Conservation (phyloP, 2,797 vertebrate genomes). For the Anabas testudineus region DNA sequence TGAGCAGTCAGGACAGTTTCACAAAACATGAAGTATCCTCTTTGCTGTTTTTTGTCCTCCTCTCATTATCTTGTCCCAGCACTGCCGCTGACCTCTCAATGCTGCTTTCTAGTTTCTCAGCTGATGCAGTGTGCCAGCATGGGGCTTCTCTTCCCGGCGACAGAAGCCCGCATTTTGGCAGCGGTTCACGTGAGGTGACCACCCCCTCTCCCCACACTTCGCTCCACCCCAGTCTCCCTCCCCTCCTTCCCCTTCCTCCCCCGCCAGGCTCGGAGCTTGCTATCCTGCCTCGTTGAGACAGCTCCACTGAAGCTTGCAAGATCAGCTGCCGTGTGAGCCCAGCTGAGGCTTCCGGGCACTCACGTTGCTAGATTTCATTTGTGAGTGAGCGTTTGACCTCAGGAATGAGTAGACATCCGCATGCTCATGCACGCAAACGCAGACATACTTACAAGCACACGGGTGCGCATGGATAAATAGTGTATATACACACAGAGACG, state of each 20-base stretch:
- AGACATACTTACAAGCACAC: constrained; percentile 38
- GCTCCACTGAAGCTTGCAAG: constrained; percentile 86
- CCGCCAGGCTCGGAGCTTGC: constrained; percentile 72
- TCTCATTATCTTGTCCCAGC: constrained; percentile 43
- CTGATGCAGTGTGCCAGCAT: constrained; percentile 59
- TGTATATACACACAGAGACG: constrained; percentile 35
- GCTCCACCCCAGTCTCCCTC: constrained; percentile 3
- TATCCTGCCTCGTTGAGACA: constrained; percentile 83
- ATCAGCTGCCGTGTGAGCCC: constrained; percentile 83
- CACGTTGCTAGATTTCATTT: constrained; percentile 85
- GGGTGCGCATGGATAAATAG: constrained; percentile 61
- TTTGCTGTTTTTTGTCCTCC: constrained; percentile 1
- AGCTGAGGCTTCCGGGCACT: constrained; percentile 80
- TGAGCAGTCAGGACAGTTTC: constrained; percentile 9
- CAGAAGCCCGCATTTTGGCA: constrained; percentile 64
- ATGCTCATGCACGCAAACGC: constrained; percentile 61
- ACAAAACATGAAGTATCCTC: constrained; percentile 14
- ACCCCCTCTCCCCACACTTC: constrained; percentile 6
- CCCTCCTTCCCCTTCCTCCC: constrained; percentile 37
- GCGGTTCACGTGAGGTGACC: constrained; percentile 82
- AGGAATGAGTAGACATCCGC: constrained; percentile 71
- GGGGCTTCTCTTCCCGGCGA: constrained; percentile 57
- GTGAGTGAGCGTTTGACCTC: constrained; percentile 83
- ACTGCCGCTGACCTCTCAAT: constrained; percentile 59
- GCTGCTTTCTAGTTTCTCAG: constrained; percentile 80